Evolutionary conservation across 2,113 vertebrate species (phyloP).

Genomic region (Nerophis lumbriciformis): DNA sequence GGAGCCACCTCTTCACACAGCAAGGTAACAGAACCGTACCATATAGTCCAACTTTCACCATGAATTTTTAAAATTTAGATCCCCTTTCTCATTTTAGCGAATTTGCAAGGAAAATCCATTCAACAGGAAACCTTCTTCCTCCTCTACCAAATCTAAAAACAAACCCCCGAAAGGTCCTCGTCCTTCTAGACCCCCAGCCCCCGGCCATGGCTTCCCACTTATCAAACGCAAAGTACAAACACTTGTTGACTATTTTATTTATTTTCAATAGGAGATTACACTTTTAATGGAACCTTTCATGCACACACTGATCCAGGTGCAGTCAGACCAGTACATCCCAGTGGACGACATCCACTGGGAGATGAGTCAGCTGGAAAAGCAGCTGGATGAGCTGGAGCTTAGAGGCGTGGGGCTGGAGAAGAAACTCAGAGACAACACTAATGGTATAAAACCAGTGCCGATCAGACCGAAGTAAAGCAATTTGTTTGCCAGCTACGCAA

Average conservation of each 20-base stretch:
- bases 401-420: slow-evolving; percentile 89
- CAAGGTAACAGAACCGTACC: slow-evolving; percentile 51
- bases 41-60: neutral
- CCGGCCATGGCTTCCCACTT: slow-evolving; percentile 91
- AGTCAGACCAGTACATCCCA: slow-evolving; percentile 93
- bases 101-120: slow-evolving; percentile 98
- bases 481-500: neutral
- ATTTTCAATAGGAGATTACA: neutral
- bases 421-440: slow-evolving; percentile 80
- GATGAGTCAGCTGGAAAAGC: slow-evolving; percentile 86
- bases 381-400: slow-evolving; percentile 88
- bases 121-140: slow-evolving; percentile 84
- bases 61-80: neutral
- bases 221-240: slow-evolving; percentile 92
- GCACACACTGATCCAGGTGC: slow-evolving; percentile 74
- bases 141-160: slow-evolving; percentile 64
- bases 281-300: neutral
- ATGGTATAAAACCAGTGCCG: slow-evolving; percentile 64
- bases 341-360: slow-evolving; percentile 90
- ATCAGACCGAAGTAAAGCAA: neutral
- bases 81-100: slow-evolving; percentile 64
- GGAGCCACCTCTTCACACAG: slow-evolving; percentile 31
- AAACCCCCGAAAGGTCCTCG: slow-evolving; percentile 81
- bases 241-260: neutral
- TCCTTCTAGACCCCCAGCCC: slow-evolving; percentile 87